Base-by-base conservation (phyloP, 2,113 vertebrate species). In the Hypocryptadius cinnamomeus region DNA sequence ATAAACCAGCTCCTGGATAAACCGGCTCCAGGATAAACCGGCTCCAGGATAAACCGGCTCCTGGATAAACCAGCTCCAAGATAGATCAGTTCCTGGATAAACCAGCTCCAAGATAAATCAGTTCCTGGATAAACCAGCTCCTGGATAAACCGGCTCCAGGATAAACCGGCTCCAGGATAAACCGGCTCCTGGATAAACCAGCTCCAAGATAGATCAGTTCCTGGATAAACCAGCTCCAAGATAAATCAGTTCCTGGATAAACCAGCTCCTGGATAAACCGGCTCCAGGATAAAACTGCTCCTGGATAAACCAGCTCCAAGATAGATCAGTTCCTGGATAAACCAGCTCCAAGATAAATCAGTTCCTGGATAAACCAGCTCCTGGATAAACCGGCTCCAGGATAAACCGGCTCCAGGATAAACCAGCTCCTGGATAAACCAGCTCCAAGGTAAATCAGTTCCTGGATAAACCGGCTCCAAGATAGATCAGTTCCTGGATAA, bases 221-320 rank as follows among this genome's bases (percentile, higher is more conserved):
- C 39, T 11, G 51, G 68, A 33, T 73, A 54, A 21, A 33, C 8
- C 2, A 8, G 18, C 51, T 53, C 28, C 28, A 7, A 28, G 10
- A 30, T 53, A 53, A 53, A 31, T 11, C 4, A 2, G 11, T 7
- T 54, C 31, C 53, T 9, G 53, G 53, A 33, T 33, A 33, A 56
- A 33, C 5, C 1, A 1, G 31, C 53, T 56, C 53, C 31, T 1
- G 31, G 30, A 21, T 54, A 54, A 54, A 20, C 5, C 0, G 4
- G 20, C 54, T 33, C 54, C 54, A 6, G 53, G 19, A 54, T 33
- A 57, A 57, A 57, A 9, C 3, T 2, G 21, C 72, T 85, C 51
- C 83, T 86, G 88, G 8, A 91, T 54, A 31, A 54, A 31, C 6
- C 2, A 2, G 30, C 11, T 53, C 10, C 27, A 17, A 16, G 27